These are phyloP conservation scores for Hymenopus coronatus DNA, from an alignment of 2,888 invertebrate species.

Conservation along the genomic window DNA sequence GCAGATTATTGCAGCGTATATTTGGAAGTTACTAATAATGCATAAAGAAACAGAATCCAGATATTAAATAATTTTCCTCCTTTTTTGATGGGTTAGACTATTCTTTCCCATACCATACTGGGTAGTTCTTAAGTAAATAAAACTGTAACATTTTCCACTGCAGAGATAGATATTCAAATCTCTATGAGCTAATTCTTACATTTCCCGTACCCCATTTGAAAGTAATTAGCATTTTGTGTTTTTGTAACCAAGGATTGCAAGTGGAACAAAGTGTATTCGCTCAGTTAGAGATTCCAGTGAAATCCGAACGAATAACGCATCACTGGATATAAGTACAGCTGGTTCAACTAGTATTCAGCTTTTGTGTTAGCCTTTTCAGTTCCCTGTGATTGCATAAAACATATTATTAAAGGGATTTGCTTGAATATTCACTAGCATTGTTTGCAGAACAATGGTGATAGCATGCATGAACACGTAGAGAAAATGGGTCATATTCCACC, in stretches of 20 bases:
- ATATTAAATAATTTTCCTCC: no score
- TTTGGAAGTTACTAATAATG: no score
- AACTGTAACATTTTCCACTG: no score
- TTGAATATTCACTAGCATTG: not conserved
- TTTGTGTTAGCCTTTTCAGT: not conserved
- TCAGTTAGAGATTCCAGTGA: not conserved
- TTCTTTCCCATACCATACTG: no score
- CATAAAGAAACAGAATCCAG: no score
- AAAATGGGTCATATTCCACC: not conserved
- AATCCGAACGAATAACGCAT: not conserved
- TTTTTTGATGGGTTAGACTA: no score
- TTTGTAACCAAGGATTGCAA: not conserved
- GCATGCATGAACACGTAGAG: not conserved
- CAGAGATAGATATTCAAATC: no score
- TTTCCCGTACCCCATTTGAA: no score
- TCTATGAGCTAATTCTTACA: no score
- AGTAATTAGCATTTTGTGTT: not conserved
- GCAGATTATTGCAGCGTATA: no score
- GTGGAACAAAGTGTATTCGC: not conserved
- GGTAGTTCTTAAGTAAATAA: no score
- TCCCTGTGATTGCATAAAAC: not conserved
- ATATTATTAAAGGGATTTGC: not conserved
- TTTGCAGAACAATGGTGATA: not conserved
- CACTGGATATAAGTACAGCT: not conserved
- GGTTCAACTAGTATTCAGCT: not conserved